Conservation (phyloP, 2,888 invertebrate species). For the Neoaliturus tenellus region DNA sequence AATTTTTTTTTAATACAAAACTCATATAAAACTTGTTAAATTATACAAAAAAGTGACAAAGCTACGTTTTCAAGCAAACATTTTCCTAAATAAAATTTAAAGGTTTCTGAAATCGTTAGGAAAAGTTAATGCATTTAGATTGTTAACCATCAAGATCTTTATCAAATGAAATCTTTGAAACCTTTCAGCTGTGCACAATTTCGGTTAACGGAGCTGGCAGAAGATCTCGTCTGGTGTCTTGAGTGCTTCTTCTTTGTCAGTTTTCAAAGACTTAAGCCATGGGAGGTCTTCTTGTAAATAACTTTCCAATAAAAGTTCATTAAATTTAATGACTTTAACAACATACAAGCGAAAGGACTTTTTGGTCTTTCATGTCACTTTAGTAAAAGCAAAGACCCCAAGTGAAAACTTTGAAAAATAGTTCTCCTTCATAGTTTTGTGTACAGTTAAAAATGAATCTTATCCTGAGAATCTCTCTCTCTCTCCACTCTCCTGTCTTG, state of each 20-base stretch:
- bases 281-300: neutral
- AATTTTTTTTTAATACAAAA: constrained; percentile 17
- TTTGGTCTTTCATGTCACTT: neutral
- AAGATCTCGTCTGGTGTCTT: neutral
- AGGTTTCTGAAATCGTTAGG: neutral
- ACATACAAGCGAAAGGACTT: neutral
- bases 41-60: constrained; percentile 36
- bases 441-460: neutral
- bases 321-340: neutral
- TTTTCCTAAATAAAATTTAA: constrained; percentile 20
- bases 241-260: neutral
- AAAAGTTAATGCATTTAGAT: constrained; percentile 2
- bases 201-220: neutral
- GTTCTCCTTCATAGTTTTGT: neutral
- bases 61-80: constrained; percentile 4
- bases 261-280: neutral
- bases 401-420: neutral
- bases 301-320: neutral
- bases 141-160: constrained; percentile 29
- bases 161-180: constrained; percentile 37
- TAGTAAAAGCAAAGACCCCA: neutral
- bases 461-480: neutral
- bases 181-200: constrained; percentile 29
- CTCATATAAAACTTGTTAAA: constrained; percentile 36
- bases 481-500: neutral